Evolutionary conservation across 2,888 invertebrate genomes (phyloP), one percentile per base, ranked within the genome.

Genomic region (Amiota minor): DNA sequence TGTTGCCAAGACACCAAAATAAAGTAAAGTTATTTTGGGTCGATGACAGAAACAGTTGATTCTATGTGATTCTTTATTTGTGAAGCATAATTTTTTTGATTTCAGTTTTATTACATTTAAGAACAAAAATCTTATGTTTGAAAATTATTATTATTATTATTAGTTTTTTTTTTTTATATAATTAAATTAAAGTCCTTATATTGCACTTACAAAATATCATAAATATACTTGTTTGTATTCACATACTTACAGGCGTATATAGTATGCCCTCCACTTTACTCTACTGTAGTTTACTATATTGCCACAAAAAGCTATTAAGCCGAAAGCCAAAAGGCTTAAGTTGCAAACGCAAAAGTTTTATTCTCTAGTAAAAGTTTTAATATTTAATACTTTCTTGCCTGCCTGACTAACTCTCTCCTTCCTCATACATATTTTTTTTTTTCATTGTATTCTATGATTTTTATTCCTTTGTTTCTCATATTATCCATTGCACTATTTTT

Each of bases 181-280:
- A 84, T 87, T 87, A 87, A 87, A 87, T 87, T 87, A 88, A 88
- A 88, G 87, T 23, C 71, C 73, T 35, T 35, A 35, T 35, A 35
- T 35, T 35, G 35, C 69, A 76, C 59, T 74, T 50, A 74, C 49
- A 75, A 10, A 61, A 35, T 35, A 35, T 35, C 3, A 23, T 70
- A 69, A 71, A 73, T 49, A 71, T 14, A 74, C 11, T 65, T 53
- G 56, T 45, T 65, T 53, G 56, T 45, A 64, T 20, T 35, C 45
- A 69, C 23, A 53, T 12, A 45, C 9, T 18, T 9, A 16, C 49
- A 11, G 14, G 18, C 67, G 50, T 49, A 47, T 67, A 8, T 11
- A n/a, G 6, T 35, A 35, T 3, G 3, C 23, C 14, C 9, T 62
- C 14, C 18, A 45, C 62, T 3, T 45, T 9, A 9, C n/a, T 35